A percentile compares a stretch with the other conserved stretches of the same genome.
phyloP scores from a whole-genome alignment of 2,113 vertebrate genomes.

The Eupsittula cactorum region DNA sequence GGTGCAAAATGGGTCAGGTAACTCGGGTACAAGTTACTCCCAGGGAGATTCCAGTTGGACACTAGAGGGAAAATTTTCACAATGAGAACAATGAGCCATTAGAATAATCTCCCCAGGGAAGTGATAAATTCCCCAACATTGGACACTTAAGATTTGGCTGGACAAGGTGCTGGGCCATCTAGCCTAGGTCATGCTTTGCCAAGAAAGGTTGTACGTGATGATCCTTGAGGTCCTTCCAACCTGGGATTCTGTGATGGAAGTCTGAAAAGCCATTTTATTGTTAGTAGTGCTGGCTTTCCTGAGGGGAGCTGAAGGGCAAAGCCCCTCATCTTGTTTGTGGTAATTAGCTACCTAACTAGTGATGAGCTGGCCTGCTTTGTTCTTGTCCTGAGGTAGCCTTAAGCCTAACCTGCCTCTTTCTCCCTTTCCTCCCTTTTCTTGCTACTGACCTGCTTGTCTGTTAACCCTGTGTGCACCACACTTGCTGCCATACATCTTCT shows the following conservation, averaged over 20 bases:
- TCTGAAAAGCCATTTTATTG: neutral
- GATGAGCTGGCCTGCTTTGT: constrained; percentile 34
- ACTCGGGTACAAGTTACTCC: neutral
- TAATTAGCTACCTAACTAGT: constrained; percentile 6
- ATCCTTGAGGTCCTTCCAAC: neutral
- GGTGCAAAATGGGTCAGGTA: neutral
- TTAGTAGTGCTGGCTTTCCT: neutral
- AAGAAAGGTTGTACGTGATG: neutral
- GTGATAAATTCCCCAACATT: neutral
- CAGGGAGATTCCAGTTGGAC: neutral
- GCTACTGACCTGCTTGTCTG: constrained; percentile 68
- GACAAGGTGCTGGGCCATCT: neutral
- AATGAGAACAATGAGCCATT: neutral
- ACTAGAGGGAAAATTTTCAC: neutral
- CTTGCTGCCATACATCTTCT: constrained; percentile 48
- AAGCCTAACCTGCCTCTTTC: constrained; percentile 62
- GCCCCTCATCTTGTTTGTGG: constrained; percentile 4
- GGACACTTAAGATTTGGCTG: neutral
- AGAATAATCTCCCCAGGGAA: neutral
- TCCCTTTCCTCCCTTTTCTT: constrained; percentile 56
- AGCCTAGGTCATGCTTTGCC: neutral
- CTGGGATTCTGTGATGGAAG: neutral
- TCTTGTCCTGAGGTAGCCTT: constrained; percentile 32
- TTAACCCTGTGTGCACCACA: constrained; percentile 57
- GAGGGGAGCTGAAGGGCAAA: neutral